A percentile compares a stretch with the other conserved stretches of the same genome.
Conservation (phyloP, 1,140 invertebrate genomes). For the Orius insidiosus region DNA sequence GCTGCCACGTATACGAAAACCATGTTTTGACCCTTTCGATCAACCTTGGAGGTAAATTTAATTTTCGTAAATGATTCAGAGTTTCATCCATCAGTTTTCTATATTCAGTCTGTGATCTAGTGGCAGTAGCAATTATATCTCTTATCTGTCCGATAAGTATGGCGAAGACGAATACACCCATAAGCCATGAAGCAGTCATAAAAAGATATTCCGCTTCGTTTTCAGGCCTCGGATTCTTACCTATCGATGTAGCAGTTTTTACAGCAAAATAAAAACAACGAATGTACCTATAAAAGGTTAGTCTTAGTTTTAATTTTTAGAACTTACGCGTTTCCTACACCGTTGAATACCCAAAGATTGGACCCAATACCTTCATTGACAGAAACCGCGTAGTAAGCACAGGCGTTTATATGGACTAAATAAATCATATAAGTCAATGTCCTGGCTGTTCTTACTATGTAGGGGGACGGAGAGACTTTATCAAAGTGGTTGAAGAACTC, state of each 20-base stretch:
- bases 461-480: slow-evolving; percentile 51
- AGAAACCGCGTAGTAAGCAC: slow-evolving; percentile 77
- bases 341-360: slow-evolving; percentile 74
- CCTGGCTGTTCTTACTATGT: slow-evolving; percentile 61
- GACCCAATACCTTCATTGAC: slow-evolving; percentile 57
- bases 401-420: slow-evolving; percentile 85
- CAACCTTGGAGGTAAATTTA: slow-evolving; percentile 59
- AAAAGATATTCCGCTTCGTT: slow-evolving; percentile 76
- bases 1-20: slow-evolving; percentile 86
- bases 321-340: slow-evolving; percentile 46
- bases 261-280: slow-evolving; percentile 90
- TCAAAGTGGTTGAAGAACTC: slow-evolving; percentile 79
- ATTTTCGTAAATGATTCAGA: slow-evolving; percentile 55
- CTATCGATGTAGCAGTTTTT: slow-evolving; percentile 89
- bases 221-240: slow-evolving; percentile 83
- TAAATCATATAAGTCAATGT: slow-evolving; percentile 86
- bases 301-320: too few relatives aligned
- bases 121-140: slow-evolving; percentile 83
- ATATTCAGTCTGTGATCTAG: slow-evolving; percentile 66
- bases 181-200: slow-evolving; percentile 87
- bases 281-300: slow-evolving; percentile 46
- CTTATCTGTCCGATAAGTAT: slow-evolving; percentile 85
- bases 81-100: slow-evolving; percentile 61
- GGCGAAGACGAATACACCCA: slow-evolving; percentile 91
- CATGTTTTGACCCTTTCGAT: slow-evolving; percentile 66